Evolutionary conservation across 2,797 vertebrate genomes (phyloP), one percentile per base, ranked within the genome.

Genomic region (Acipenser ruthenus): DNA sequence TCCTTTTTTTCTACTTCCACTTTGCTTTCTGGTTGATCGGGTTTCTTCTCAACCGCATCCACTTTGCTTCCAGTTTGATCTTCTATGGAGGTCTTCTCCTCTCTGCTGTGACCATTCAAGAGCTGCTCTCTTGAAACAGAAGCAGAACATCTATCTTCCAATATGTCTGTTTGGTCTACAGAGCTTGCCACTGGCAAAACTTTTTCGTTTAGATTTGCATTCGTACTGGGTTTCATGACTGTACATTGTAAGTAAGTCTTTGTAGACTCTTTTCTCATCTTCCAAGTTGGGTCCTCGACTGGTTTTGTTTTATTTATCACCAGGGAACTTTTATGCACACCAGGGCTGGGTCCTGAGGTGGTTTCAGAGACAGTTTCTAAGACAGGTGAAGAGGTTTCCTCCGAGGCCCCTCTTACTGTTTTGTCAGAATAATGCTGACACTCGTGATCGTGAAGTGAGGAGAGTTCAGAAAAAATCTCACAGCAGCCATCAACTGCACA

Each of bases 361-460:
- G 55, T 76, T 78, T 0, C 47, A 80, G 10, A 6, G 2, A 37
- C 37, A 37, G 37, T 37, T 37, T 37, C 37, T 37, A 37, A 4
- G 37, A 37, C 37, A 37, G 37, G 37, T 37, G 37, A 5, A 4
- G 37, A 63, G 5, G 69, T 69, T 80, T 64, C 69, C 64, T 12
- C 76, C 67, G 79, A 79, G 80, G 70, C 37, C 37, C 37, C 37
- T 37, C 1, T 37, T 4, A 37, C 37, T 50, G 70, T 50, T 83
- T 80, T 0, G 61, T 74, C 1, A 79, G 84, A 80, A 70, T 97
- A 99, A 79, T 99, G 97, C 69, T 89, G 90, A 75, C 84, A 88
- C 76, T 99, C 97, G 0, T 99, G 97, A 69, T 92, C 90, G 77
- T 97, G 95, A 18, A 99, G 82, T 18, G 89, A 84, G 80, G 91